phyloP scores from a whole-genome alignment of 2,888 invertebrate species.

The Rhyacophila evoluta region DNA sequence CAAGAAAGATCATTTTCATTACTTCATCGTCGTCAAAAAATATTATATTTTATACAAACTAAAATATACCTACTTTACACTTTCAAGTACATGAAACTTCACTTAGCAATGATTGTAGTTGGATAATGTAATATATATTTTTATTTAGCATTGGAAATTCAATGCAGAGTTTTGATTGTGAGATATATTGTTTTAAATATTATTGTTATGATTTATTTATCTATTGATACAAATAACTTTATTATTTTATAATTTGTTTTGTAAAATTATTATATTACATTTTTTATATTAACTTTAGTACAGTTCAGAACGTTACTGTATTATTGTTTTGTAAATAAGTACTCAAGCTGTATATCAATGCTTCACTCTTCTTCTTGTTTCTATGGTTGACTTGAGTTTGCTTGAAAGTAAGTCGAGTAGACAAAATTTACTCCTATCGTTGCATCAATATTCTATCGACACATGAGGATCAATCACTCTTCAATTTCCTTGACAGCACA shows the following conservation, averaged over 20 bases:
- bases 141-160: neutral
- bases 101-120: neutral
- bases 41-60: neutral
- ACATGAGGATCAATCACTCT: conserved; percentile 29
- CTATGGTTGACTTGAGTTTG: conserved; percentile 56
- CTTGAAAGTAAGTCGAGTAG: neutral
- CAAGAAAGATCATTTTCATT: neutral
- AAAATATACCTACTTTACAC: conserved; percentile 10
- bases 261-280: neutral
- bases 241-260: neutral
- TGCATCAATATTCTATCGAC: conserved; percentile 32
- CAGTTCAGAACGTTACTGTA: neutral
- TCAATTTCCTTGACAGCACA: conserved; percentile 38
- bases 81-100: neutral
- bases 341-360: conserved; percentile 13
- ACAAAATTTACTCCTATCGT: conserved; percentile 34
- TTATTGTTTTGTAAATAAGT: conserved; percentile 13
- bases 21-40: neutral
- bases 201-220: neutral
- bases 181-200: neutral
- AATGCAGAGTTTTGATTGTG: neutral
- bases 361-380: conserved; percentile 59
- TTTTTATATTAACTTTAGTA: neutral
- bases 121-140: neutral
- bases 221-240: neutral